These are phyloP conservation scores for Smithornis capensis DNA, from an alignment of 2,113 vertebrate species.

Conservation along the genomic window DNA sequence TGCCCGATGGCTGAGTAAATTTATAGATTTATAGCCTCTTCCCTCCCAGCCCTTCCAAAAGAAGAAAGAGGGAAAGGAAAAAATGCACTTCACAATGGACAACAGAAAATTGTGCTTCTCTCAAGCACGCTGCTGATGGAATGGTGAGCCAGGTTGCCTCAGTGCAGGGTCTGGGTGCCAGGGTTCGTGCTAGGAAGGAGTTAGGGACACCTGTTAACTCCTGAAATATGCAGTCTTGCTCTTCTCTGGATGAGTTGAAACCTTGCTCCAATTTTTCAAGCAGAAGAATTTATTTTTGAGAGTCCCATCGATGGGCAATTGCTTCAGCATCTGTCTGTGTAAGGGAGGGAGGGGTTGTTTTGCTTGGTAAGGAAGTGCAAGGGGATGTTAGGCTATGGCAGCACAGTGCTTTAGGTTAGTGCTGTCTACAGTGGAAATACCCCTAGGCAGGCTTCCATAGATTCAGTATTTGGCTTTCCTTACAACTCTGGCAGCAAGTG, in stretches of 20 bases:
- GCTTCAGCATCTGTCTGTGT: neutral
- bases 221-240: neutral
- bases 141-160: neutral
- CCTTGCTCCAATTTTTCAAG: neutral
- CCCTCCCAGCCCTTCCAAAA: neutral
- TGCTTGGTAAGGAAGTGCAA: accelerated
- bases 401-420: neutral
- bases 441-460: neutral
- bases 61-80: neutral
- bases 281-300: neutral
- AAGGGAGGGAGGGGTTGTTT: neutral
- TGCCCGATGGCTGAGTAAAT: neutral
- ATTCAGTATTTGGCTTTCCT: neutral
- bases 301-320: neutral
- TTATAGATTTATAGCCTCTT: neutral
- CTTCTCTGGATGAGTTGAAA: neutral
- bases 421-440: neutral
- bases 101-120: neutral
- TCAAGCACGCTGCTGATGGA: neutral
- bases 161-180: neutral
- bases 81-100: neutral
- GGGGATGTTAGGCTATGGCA: neutral
- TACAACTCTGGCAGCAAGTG: neutral
- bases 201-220: neutral
- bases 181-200: neutral